Conservation (phyloP, 1,140 invertebrate genomes). For the Hyphantria cunea region DNA sequence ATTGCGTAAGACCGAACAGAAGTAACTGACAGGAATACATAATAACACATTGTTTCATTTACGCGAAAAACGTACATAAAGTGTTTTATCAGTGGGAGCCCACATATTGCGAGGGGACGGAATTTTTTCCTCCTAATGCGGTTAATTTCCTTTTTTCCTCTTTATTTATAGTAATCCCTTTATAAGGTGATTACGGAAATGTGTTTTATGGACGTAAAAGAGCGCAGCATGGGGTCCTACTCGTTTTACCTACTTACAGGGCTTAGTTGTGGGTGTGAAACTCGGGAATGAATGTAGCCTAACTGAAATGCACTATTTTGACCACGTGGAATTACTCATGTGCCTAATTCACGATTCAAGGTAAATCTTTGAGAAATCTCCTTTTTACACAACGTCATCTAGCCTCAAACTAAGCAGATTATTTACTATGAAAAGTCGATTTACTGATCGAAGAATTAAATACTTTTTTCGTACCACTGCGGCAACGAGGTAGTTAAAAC, state of each 20-base stretch:
- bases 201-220: constrained; percentile 76
- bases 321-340: too few species aligned
- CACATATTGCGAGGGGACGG: constrained; percentile 75
- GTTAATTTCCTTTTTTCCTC: constrained; percentile 79
- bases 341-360: too few species aligned
- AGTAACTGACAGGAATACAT: constrained; percentile 47
- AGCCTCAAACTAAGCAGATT: too few species aligned
- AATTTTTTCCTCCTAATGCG: constrained; percentile 75
- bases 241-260: constrained; percentile 38
- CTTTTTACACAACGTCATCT: too few species aligned
- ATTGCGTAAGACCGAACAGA: neutral
- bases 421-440: too few species aligned
- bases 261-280: constrained; percentile 34
- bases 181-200: constrained; percentile 80
- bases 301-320: neutral
- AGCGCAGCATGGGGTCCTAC: constrained; percentile 62
- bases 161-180: constrained; percentile 81
- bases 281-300: neutral
- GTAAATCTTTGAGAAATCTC: too few species aligned
- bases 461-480: too few species aligned
- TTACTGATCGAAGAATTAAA: too few species aligned
- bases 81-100: constrained; percentile 77
- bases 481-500: too few species aligned
- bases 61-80: constrained; percentile 66
- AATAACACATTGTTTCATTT: constrained; percentile 74